phyloP scores from a whole-genome alignment of 2,113 vertebrate genomes.

The Meles meles region DNA sequence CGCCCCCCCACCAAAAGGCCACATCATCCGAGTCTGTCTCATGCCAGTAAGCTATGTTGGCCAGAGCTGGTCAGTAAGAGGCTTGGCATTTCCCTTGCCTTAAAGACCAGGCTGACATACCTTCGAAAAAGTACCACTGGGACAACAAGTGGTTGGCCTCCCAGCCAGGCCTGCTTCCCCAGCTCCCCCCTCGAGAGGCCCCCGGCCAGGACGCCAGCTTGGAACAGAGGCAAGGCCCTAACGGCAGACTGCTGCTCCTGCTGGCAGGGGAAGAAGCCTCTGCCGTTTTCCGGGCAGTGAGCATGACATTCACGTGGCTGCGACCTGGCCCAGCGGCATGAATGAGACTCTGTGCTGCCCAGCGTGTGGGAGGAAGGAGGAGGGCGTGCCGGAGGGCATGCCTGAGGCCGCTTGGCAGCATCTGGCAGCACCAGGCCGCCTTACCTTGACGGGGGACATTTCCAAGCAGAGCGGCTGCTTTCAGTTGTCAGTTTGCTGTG shows the following conservation, averaged over 20 bases:
- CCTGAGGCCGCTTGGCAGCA: neutral
- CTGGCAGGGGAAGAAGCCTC: neutral
- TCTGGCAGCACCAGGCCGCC: constrained; percentile 10
- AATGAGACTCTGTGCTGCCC: constrained; percentile 45
- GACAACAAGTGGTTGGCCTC: neutral
- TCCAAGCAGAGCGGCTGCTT: neutral
- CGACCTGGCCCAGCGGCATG: neutral
- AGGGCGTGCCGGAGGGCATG: neutral
- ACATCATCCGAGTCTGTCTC: neutral
- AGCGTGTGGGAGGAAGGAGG: neutral
- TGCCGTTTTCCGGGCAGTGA: neutral
- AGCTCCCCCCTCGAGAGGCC: neutral
- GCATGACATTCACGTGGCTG: neutral
- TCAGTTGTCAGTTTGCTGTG: neutral
- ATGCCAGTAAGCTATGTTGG: too few species aligned
- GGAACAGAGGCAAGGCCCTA: neutral
- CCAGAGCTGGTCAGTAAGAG: neutral
- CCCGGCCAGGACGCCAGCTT: neutral
- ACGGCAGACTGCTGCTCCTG: neutral
- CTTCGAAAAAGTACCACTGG: neutral
- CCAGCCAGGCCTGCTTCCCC: neutral
- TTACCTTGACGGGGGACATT: neutral
- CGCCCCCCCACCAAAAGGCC: too few species aligned
- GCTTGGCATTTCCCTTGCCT: neutral
- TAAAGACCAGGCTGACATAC: neutral